Percentiles rank a stretch among this genome's conserved stretches.
phyloP scores from a whole-genome alignment of 2,113 vertebrate genomes.

The Aegotheles bennettii region DNA sequence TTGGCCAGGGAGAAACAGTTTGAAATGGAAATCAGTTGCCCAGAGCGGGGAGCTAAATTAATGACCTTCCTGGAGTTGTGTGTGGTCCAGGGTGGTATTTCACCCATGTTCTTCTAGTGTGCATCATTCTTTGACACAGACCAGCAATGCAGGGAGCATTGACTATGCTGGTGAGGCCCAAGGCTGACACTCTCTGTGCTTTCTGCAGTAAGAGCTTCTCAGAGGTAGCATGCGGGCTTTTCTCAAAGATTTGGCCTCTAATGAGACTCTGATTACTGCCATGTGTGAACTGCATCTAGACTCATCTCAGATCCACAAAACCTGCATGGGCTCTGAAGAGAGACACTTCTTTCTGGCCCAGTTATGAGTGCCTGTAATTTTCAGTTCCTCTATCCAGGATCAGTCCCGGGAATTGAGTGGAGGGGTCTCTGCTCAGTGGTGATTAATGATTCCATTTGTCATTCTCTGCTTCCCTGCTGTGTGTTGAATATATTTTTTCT shows the following conservation, averaged over 20 bases:
- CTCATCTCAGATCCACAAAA: background rate
- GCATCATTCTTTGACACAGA: background rate
- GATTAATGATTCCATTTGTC: accelerated
- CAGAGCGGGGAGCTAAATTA: accelerated
- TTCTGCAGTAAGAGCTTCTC: background rate
- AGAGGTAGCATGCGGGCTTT: background rate
- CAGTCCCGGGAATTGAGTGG: background rate
- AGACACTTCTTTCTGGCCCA: accelerated
- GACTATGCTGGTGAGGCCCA: background rate
- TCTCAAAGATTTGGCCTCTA: background rate
- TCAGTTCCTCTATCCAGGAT: background rate
- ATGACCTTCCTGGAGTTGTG: background rate
- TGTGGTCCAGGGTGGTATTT: background rate
- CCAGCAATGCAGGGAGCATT: accelerated
- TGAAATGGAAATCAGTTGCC: background rate
- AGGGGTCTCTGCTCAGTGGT: background rate
- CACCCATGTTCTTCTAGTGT: background rate
- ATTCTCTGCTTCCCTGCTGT: background rate
- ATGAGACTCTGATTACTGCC: background rate
- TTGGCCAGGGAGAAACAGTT: background rate
- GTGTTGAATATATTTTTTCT: background rate
- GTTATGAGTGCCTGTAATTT: background rate
- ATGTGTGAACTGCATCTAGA: accelerated
- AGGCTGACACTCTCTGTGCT: background rate
- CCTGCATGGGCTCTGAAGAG: background rate